Evolutionary conservation across 2,113 vertebrate genomes (phyloP), one percentile per base, ranked within the genome.

Genomic region (Brachypteracias leptosomus): DNA sequence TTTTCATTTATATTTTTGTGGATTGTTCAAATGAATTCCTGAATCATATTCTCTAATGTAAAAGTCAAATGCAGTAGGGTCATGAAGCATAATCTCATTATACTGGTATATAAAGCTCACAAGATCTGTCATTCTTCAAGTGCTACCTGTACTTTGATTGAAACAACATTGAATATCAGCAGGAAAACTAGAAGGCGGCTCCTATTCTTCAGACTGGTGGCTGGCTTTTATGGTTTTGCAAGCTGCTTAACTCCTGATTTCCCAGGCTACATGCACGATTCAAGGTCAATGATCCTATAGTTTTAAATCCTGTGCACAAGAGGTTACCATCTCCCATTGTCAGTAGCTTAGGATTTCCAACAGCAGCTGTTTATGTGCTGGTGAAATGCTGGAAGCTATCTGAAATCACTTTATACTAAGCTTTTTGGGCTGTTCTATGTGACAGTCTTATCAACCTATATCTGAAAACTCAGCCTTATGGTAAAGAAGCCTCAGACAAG

Each of bases 1-100:
- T 79, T 88, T 80, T 65, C n/a, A 75, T 92, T 85, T 89, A 19
- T 89, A 58, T 91, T 73, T 94, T 81, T 58, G 24, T 82, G 55
- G 26, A 52, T 81, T 57, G 51, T 92, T 89, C 83, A 73, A 66
- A 91, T 79, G 52, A 72, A 88, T 88, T 89, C 63, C 66, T 92
- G 90, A 96, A 97, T 96, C 96, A 79, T 85, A 93, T 90, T 96
- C 76, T 75, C 72, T 84, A 94, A 93, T 83, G 87, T 97, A 94
- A 95, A 96, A 97, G 90, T 97, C 97, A 97, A 89, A 96, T 94
- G 75, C 94, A 78, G 73, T 70, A 89, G 67, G 82, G 79, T 95
- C 95, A 89, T 70, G 67, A 96, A 97, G 66, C 70, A 89, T 90
- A 92, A 95, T 90, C 88, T 97, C 95, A 93, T 97, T 91, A 94